These are phyloP conservation scores for Prionailurus bengalensis DNA, from an alignment of 2,113 vertebrate genomes.

Conservation along the genomic window DNA sequence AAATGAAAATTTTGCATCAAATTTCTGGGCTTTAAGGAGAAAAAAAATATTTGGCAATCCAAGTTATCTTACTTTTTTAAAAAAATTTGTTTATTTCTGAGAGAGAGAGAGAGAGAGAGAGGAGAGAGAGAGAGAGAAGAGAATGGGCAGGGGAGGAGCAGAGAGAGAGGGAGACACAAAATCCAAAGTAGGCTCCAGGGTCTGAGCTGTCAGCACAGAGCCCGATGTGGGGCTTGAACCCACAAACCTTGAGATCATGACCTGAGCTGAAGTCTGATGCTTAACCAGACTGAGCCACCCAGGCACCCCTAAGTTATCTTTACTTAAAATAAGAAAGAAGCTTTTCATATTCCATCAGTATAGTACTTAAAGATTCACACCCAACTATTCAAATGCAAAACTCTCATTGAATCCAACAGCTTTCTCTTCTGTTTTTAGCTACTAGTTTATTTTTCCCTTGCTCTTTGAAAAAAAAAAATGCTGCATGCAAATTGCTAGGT, in stretches of 20 bases:
- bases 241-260: too few relatives aligned
- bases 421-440: conserved; percentile 39
- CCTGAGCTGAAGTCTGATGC: too few relatives aligned
- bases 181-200: too few relatives aligned
- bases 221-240: too few relatives aligned
- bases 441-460: conserved; percentile 58
- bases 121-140: too few relatives aligned
- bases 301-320: background rate
- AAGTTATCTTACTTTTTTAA: conserved; percentile 4
- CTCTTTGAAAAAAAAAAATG: conserved; percentile 66
- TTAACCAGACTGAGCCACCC: too few relatives aligned
- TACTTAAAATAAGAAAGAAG: conserved; percentile 9
- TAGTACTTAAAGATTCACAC: conserved; percentile 47
- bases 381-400: conserved; percentile 59
- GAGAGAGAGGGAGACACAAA: too few relatives aligned
- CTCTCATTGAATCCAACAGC: conserved; percentile 25
- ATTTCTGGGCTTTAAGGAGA: conserved; percentile 48
- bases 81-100: too few relatives aligned
- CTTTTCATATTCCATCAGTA: conserved; percentile 33
- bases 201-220: too few relatives aligned
- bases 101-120: too few relatives aligned
- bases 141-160: too few relatives aligned
- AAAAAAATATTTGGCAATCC: conserved; percentile 63
- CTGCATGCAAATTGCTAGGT: background rate
- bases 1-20: conserved; percentile 64